These are phyloP conservation scores for Aphidius gifuensis DNA, from an alignment of 1,140 invertebrate genomes.

Conservation along the genomic window DNA sequence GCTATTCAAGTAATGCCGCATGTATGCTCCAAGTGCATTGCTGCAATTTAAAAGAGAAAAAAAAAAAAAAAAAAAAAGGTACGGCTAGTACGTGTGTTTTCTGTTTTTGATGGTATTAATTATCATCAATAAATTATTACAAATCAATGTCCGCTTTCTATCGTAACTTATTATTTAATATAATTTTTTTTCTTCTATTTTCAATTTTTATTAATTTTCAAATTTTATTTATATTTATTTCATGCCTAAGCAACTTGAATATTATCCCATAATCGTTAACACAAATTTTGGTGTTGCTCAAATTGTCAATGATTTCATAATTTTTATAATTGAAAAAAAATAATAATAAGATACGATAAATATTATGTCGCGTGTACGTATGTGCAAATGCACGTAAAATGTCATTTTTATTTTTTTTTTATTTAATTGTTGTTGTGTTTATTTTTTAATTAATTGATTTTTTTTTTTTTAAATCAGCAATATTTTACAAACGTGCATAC, in stretches of 20 bases:
- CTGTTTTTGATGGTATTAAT: too few species aligned
- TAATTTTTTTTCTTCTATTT: not conserved
- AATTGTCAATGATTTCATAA: constrained; percentile 27
- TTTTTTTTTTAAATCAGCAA: constrained; percentile 9
- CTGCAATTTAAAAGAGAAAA: too few species aligned
- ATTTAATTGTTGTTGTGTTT: constrained; percentile 6
- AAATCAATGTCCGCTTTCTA: too few species aligned
- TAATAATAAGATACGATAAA: constrained; percentile 1
- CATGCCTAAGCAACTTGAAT: not conserved
- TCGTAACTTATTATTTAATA: too few species aligned
- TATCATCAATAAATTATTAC: too few species aligned
- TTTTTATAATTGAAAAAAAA: constrained; percentile 19
- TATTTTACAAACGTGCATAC: constrained; percentile 26
- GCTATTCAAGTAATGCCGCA: too few species aligned
- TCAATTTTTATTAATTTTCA: not conserved
- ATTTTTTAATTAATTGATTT: not conserved
- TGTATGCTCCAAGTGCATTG: too few species aligned
- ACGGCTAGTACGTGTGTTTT: too few species aligned
- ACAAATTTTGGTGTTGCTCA: constrained; percentile 49
- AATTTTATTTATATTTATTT: too few species aligned
- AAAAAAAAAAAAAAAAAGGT: too few species aligned
- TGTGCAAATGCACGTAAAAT: constrained; percentile 14
- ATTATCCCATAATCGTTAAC: constrained; percentile 35
- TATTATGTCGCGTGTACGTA: constrained; percentile 27
- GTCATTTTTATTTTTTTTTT: not conserved